These are phyloP conservation scores for Odontophorus gujanensis DNA, from an alignment of 2,113 vertebrate species.

Conservation along the genomic window DNA sequence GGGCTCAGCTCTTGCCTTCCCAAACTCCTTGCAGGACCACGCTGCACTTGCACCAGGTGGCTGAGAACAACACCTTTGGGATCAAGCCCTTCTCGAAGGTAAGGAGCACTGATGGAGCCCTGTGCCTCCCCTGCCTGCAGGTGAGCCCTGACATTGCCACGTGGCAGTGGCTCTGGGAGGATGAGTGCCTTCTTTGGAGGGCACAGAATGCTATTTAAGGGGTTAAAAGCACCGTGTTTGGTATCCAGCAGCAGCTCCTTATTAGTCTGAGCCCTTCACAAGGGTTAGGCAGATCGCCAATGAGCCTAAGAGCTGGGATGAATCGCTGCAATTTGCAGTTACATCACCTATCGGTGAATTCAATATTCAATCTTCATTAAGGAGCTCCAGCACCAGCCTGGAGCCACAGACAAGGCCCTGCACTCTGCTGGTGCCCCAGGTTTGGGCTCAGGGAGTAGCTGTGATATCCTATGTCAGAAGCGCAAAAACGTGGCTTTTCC, in stretches of 20 bases:
- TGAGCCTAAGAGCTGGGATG: rapidly evolving
- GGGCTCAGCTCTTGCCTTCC: background rate
- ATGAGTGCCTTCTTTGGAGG: background rate
- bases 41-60: conserved; percentile 87
- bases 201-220: background rate
- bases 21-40: conserved; percentile 79
- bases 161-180: background rate
- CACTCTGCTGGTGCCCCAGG: background rate
- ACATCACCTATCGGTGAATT: background rate
- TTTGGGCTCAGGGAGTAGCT: background rate
- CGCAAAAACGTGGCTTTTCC: background rate
- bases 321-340: background rate
- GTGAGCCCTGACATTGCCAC: background rate
- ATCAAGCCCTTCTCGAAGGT: conserved; percentile 86
- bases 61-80: conserved; percentile 86
- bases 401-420: rapidly evolving
- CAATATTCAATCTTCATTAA: background rate
- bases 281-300: background rate
- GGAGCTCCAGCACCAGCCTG: background rate
- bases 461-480: background rate
- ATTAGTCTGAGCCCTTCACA: background rate
- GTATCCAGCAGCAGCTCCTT: background rate
- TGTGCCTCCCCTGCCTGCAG: background rate
- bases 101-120: background rate
- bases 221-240: background rate